Evolutionary conservation across 2,797 vertebrate species (phyloP).

Genomic region (Characodon lateralis): DNA sequence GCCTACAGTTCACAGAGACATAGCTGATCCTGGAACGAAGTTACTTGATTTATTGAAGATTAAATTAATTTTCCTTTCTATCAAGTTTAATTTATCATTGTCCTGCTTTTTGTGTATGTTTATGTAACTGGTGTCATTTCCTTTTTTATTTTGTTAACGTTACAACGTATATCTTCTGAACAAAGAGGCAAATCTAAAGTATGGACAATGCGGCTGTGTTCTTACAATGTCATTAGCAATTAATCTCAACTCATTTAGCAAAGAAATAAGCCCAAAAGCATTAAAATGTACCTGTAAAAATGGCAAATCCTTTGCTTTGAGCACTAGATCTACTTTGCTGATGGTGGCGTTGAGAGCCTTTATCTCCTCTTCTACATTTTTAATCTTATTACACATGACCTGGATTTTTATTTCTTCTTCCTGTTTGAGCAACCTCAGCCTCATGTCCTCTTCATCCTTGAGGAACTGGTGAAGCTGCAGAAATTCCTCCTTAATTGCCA

Average conservation of each 20-base stretch:
- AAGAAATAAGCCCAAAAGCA: background rate
- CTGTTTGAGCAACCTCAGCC: constrained; percentile 59
- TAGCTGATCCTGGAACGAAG: background rate
- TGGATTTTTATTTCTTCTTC: constrained; percentile 65
- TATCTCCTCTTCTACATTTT: constrained; percentile 60
- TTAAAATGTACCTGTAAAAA: constrained; percentile 70
- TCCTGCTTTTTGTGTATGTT: background rate
- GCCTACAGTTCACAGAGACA: background rate
- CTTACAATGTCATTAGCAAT: background rate
- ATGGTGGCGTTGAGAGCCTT: constrained; percentile 50
- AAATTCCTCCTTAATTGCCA: constrained; percentile 69
- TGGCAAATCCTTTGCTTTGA: constrained; percentile 44
- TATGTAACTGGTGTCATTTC: background rate
- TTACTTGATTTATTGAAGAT: background rate
- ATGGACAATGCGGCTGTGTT: background rate
- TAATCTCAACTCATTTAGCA: background rate
- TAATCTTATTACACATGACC: constrained; percentile 65
- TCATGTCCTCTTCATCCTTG: constrained; percentile 59
- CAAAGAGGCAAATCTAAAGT: background rate
- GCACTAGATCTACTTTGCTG: constrained; percentile 37
- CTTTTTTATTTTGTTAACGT: background rate
- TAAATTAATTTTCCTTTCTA: background rate
- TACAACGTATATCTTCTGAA: background rate
- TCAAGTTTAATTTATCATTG: background rate
- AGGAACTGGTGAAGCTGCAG: constrained; percentile 68